A percentile compares a stretch with the other conserved stretches of the same genome.
phyloP scores from a whole-genome alignment of 2,888 invertebrate genomes.

The Rapana venosa region DNA sequence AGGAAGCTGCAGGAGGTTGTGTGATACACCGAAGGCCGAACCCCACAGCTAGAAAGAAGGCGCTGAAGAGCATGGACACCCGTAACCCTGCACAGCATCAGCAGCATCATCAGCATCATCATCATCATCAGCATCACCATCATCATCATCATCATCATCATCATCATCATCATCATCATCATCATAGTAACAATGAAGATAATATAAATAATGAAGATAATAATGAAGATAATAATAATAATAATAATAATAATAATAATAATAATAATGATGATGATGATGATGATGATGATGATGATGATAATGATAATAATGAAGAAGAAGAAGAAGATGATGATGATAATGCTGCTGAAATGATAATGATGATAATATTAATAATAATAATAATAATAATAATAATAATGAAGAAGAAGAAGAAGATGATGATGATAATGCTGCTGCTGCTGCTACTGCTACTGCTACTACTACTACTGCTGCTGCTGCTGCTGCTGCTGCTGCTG shows the following conservation, averaged over 20 bases:
- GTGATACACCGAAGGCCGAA: slow-evolving; percentile 65
- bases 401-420: too few relatives aligned
- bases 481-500: too few relatives aligned
- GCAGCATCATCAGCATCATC: not conserved
- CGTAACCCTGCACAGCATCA: slow-evolving; percentile 26
- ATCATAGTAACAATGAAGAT: not conserved
- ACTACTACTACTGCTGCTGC: too few relatives aligned
- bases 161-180: not conserved
- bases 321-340: too few relatives aligned
- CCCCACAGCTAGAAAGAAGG: slow-evolving; percentile 56
- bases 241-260: too few relatives aligned
- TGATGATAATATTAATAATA: not conserved
- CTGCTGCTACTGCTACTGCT: too few relatives aligned
- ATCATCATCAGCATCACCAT: not conserved
- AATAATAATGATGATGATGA: too few relatives aligned
- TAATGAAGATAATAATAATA: not conserved
- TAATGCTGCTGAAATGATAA: too few relatives aligned
- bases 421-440: too few relatives aligned
- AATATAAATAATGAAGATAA: not conserved
- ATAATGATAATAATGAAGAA: too few relatives aligned
- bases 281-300: too few relatives aligned
- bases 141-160: not conserved
- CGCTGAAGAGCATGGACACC: slow-evolving; percentile 27
- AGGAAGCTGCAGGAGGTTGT: slow-evolving; percentile 53
- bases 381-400: too few relatives aligned